Base-by-base conservation (phyloP, 2,888 invertebrate species). In the Cosmia pyralina region DNA sequence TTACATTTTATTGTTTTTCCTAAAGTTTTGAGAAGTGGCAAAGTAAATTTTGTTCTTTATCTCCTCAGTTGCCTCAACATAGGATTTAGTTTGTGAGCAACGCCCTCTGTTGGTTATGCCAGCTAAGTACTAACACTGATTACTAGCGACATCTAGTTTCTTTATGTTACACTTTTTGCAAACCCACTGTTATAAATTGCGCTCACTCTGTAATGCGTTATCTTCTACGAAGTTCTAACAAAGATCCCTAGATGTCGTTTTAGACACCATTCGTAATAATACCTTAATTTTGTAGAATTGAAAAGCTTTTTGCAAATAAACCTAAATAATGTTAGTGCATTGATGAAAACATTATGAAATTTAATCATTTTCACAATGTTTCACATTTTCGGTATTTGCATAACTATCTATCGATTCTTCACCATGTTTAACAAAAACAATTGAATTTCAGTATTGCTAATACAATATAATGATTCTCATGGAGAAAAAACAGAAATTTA, bases 61-160 rank as follows among this genome's bases (percentile, higher is more conserved):
- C n/a, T n/a, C n/a, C n/a, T n/a, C 15, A 48, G 7, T 22, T 5
- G 4, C 1, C 11, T 41, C 1, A 57, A 38, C 17, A 68, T 6
- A 38, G 1, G 11, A 38, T 17, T 41, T 41, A 41, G 5, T 41
- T 5, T 17, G 19, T 10, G 1, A 13, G 0, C 28, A 69, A 17
- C 59, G 75, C 82, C 79, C 38, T 82, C 82, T 82, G 19, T 69
- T 38, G 10, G n/a, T 38, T 3, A 15, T 3, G 0, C 5, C 0
- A 8, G 2, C 0, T 13, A 65, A 64, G 66, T 38, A 55, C 15
- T 17, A 0, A 4, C 8, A n/a, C 1, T 8, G 13, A 1, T 59
- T 22, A 41, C 41, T 67, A 68, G 79, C 72, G 78, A 70, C 85
- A 86, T 77, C 86, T 86, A 72, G 50, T 48, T 2, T 11, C 11